Percentiles rank a stretch among this genome's conserved stretches.
Evolutionary conservation across 2,797 vertebrate species (phyloP).

Genomic region (Manis pentadactyla): DNA sequence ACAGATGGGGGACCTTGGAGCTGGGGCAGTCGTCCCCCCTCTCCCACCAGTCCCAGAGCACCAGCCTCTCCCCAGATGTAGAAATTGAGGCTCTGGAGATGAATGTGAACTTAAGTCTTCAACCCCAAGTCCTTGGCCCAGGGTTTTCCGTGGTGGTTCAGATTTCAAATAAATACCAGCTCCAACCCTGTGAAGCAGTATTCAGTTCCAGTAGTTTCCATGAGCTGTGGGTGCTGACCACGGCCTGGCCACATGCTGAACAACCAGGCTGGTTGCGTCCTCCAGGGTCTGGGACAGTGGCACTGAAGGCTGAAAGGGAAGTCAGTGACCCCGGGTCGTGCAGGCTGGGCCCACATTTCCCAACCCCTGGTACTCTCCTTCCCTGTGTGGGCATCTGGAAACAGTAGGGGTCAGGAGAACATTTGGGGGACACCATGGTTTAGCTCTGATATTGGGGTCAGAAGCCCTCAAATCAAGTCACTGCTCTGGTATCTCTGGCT

Average conservation of each 20-base stretch:
- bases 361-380: not conserved
- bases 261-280: not conserved
- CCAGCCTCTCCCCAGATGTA: not conserved
- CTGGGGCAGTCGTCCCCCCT: not conserved
- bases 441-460: not conserved
- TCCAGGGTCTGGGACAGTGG: fast-evolving
- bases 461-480: not conserved
- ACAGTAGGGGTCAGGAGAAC: not conserved
- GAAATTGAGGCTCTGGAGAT: not conserved
- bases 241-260: not conserved
- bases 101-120: no score
- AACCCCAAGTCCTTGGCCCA: not conserved
- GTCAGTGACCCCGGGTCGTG: not conserved
- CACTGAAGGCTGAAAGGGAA: not conserved
- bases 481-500: not conserved
- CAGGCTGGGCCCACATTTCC: not conserved
- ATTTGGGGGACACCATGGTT: not conserved
- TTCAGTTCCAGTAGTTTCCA: not conserved
- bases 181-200: not conserved
- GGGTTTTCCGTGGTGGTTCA: not conserved
- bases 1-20: not conserved
- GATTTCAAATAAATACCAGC: not conserved
- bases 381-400: not conserved
- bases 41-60: not conserved
- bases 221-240: not conserved